Evolutionary conservation across 2,888 invertebrate species (phyloP), one percentile per base, ranked within the genome.

Genomic region (Encarsia formosa): DNA sequence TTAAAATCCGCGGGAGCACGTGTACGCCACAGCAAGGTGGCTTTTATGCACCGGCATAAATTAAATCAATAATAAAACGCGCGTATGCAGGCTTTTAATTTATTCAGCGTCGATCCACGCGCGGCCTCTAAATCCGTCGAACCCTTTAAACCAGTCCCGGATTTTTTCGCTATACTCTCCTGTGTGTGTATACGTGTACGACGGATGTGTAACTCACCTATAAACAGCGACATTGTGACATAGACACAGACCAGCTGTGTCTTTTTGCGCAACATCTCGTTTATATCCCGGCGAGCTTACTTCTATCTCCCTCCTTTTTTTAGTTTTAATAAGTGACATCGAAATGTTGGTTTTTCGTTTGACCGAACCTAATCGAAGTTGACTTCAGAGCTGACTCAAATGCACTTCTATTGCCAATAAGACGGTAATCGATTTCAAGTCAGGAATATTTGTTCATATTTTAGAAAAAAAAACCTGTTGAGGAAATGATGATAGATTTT

Each of bases 111-210:
- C 49, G 37, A 54, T 54, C 20, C 37, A 39, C 15, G 35, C 49
- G 42, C 16, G 26, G 34, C 48, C 38, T 51, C 45, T 39, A 51
- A 48, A 38, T 26, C 37, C 31, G 13, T n/a, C 26, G 32, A 54
- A 49, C 49, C 49, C 47, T 54, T 54, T 41, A 49, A 54, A 54
- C 49, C 49, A 54, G 53, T 54, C 45, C 53, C 37, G 20, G 32
- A 40, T 26, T 29, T 46, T 53, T 31, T 8, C 24, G 46, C 41
- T 40, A 15, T 16, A 8, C 19, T 5, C 34, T n/a, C 11, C 34
- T 34, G 34, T 15, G 8, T 15, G 15, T 26, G 8, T 13, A 19
- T 11, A 18, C 26, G 32, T 32, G 40, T 35, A 3, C 24, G 38
- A 45, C 40, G 49, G 49, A 53, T 49, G 37, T 49, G 49, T 54